Conservation (phyloP, 2,113 vertebrate genomes). For the Odobenus rosmarus region DNA sequence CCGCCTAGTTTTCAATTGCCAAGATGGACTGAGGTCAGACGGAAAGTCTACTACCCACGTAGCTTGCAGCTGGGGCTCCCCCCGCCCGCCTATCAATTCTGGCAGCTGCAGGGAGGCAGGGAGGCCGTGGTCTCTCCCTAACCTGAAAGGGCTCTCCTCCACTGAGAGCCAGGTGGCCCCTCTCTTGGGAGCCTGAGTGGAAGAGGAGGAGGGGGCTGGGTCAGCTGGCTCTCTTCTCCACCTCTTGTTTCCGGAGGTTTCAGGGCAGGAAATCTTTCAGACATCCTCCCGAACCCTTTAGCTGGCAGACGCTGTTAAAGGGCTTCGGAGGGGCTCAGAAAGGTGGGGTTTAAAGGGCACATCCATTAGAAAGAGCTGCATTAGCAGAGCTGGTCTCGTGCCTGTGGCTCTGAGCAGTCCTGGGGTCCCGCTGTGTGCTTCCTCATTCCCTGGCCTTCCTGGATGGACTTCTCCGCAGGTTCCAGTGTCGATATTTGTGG, state of each 20-base stretch:
- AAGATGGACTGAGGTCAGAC: background rate
- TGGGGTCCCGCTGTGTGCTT: fast-evolving
- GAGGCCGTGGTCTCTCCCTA: background rate
- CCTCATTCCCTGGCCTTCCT: constrained; percentile 40
- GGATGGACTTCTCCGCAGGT: background rate
- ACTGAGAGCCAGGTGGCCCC: background rate
- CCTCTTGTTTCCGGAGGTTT: too few species aligned
- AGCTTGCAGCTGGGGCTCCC: too few species aligned
- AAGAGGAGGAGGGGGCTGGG: too few species aligned
- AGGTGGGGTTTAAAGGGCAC: background rate
- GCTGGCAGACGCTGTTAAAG: background rate
- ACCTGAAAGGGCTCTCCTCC: too few species aligned
- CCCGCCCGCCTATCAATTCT: fast-evolving
- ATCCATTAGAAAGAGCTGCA: constrained; percentile 32
- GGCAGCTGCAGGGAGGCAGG: background rate
- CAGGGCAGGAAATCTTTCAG: background rate
- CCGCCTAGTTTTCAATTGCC: background rate
- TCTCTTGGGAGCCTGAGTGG: too few species aligned
- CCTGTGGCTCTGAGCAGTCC: background rate
- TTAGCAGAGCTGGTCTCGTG: background rate
- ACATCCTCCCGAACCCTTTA: background rate
- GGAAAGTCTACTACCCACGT: fast-evolving
- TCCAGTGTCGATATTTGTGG: background rate
- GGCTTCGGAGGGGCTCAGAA: background rate
- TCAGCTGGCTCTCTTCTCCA: background rate